A percentile compares a stretch with the other conserved stretches of the same genome.
Evolutionary conservation across 1,140 invertebrate genomes (phyloP).

Genomic region (Anagrus nilaparvatae): DNA sequence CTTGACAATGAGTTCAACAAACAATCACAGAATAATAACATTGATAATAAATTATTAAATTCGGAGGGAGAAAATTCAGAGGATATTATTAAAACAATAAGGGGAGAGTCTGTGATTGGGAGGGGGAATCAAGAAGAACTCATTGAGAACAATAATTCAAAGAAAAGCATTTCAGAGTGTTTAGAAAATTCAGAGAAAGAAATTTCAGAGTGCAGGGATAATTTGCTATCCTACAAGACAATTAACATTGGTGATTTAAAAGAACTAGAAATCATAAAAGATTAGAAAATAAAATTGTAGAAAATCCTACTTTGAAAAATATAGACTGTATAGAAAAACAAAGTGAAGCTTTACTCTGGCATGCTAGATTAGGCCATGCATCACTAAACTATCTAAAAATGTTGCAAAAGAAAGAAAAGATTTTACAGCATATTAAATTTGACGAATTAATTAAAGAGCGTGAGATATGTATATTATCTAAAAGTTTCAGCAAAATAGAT

Average conservation of each 20-base stretch:
- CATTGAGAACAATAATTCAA: slow-evolving; percentile 4
- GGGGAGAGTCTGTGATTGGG: slow-evolving; percentile 17
- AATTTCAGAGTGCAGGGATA: too few relatives aligned
- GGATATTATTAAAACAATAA: not conserved
- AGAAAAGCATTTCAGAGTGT: too few relatives aligned
- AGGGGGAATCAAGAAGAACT: slow-evolving; percentile 15
- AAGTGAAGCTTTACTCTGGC: slow-evolving; percentile 21
- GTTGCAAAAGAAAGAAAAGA: slow-evolving; percentile 17
- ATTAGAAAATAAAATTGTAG: slow-evolving; percentile 7
- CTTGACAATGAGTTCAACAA: slow-evolving; percentile 7
- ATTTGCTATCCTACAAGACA: not conserved
- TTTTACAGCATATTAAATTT: slow-evolving; percentile 18
- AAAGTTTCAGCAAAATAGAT: slow-evolving; percentile 17
- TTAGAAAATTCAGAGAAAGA: too few relatives aligned
- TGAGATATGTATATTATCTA: slow-evolving; percentile 18
- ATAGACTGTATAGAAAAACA: slow-evolving; percentile 5
- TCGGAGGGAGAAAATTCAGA: slow-evolving; percentile 12
- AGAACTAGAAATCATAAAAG: too few relatives aligned
- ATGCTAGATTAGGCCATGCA: slow-evolving; percentile 20
- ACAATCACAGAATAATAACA: slow-evolving; percentile 12
- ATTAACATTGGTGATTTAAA: too few relatives aligned
- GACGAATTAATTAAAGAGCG: slow-evolving; percentile 18
- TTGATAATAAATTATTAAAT: slow-evolving; percentile 4
- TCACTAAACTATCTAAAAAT: slow-evolving; percentile 18
- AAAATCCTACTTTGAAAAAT: slow-evolving; percentile 6